phyloP scores from a whole-genome alignment of 2,113 vertebrate genomes.

The Pomatostomus ruficeps region DNA sequence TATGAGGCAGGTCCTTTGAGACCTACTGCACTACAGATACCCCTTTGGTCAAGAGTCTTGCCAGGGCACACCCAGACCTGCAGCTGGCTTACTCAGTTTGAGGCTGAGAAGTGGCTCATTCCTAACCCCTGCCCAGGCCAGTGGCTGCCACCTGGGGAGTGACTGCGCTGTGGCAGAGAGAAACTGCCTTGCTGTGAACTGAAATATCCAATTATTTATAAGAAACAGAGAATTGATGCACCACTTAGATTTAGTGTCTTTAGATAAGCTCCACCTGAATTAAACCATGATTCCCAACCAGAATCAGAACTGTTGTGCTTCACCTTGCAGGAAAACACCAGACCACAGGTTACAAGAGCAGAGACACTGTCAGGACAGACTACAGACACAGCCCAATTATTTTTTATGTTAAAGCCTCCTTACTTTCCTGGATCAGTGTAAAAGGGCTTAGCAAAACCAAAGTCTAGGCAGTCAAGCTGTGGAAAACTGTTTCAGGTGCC shows the following conservation, averaged over 20 bases:
- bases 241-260: background rate
- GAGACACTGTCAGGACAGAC: background rate
- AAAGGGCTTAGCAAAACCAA: background rate
- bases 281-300: background rate
- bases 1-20: background rate
- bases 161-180: background rate
- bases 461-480: background rate
- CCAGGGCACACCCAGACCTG: background rate
- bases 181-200: background rate
- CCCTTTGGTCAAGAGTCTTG: too few species aligned
- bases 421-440: background rate
- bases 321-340: background rate
- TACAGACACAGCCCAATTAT: background rate
- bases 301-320: background rate
- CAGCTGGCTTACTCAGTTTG: fast-evolving
- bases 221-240: background rate
- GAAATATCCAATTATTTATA: background rate
- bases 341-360: fast-evolving
- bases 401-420: background rate
- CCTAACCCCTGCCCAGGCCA: background rate
- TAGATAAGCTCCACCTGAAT: background rate
- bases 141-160: background rate
- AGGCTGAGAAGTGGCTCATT: background rate
- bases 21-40: background rate
- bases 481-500: background rate